Evolutionary conservation across 1,140 invertebrate genomes (phyloP).

Genomic region (Drosophila albomicans): DNA sequence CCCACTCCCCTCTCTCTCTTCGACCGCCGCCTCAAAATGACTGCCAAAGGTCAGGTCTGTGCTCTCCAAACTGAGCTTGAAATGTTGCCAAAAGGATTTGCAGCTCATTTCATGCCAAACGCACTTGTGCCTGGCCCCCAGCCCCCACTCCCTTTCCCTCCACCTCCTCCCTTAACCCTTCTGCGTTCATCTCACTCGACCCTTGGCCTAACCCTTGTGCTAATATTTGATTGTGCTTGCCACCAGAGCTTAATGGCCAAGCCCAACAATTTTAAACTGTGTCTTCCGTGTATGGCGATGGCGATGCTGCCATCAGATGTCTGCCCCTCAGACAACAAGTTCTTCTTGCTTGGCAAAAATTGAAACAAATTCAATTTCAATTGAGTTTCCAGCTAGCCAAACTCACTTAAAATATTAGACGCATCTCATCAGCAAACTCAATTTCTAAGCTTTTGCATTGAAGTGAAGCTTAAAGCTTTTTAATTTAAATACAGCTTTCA

Average conservation of each 20-base stretch:
- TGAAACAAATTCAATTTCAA: conserved; percentile 6
- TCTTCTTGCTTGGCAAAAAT: conserved; percentile 3
- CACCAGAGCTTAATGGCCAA: conserved; percentile 58
- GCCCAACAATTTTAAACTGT: conserved; percentile 54
- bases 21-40: neutral
- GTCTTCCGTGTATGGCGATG: neutral
- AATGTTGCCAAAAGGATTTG: conserved; percentile 80
- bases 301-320: too few species aligned
- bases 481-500: too few species aligned
- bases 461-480: too few species aligned
- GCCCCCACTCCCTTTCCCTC: neutral
- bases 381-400: conserved; percentile 8
- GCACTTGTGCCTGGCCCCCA: conserved; percentile 44
- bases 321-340: neutral
- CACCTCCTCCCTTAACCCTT: too few species aligned
- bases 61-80: conserved; percentile 9
- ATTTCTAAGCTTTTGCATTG: too few species aligned
- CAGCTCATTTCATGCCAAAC: conserved; percentile 78
- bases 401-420: neutral
- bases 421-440: neutral
- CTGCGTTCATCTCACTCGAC: neutral
- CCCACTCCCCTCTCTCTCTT: neutral
- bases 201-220: conserved; percentile 65
- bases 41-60: neutral
- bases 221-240: conserved; percentile 81